Evolutionary conservation across 2,888 invertebrate species (phyloP).

Genomic region (Aphidius colemani): DNA sequence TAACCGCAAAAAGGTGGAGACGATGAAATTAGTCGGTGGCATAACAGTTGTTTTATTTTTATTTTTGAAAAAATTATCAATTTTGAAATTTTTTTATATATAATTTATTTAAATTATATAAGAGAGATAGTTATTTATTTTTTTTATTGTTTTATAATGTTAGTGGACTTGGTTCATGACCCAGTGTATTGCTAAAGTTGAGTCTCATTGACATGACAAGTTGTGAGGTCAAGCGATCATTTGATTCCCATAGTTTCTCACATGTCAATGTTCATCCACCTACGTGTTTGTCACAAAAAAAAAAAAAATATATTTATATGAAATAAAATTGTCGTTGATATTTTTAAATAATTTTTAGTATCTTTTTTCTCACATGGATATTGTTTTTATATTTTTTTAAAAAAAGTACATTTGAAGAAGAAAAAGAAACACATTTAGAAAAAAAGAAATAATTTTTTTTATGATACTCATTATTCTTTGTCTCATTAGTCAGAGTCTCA

Average conservation of each 20-base stretch:
- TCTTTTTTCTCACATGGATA: background rate
- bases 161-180: conserved; percentile 9
- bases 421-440: background rate
- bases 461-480: conserved; percentile 12
- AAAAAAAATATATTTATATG: too few relatives aligned
- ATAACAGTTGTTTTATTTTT: conserved; percentile 12
- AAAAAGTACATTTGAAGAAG: background rate
- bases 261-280: conserved; percentile 23
- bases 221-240: conserved; percentile 54
- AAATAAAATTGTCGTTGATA: conserved; percentile 26
- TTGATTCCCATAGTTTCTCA: conserved; percentile 49
- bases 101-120: conserved; percentile 16
- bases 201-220: conserved; percentile 55
- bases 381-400: background rate
- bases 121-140: background rate
- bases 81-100: conserved; percentile 11
- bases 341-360: too few relatives aligned
- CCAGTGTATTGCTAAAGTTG: conserved; percentile 43
- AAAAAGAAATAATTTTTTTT: conserved; percentile 12
- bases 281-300: conserved; percentile 19
- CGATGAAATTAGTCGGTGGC: conserved; percentile 22
- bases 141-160: conserved; percentile 6
- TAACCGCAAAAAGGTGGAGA: conserved; percentile 24
- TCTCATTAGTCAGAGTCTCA: background rate
- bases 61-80: conserved; percentile 4